Evolutionary conservation across 2,888 invertebrate species (phyloP), one percentile per base, ranked within the genome.

Genomic region (Halocaridina rubra): DNA sequence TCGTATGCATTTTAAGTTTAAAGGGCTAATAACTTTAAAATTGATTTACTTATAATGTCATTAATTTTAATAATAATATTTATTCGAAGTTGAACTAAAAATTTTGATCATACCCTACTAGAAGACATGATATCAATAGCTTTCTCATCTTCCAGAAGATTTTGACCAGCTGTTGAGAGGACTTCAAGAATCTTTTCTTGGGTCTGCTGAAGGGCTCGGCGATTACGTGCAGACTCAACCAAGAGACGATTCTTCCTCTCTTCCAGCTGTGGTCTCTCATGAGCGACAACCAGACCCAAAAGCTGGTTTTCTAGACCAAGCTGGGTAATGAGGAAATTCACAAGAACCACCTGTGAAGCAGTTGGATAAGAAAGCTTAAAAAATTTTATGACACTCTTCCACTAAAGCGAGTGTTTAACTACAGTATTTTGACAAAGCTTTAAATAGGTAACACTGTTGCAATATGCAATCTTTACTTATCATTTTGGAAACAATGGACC

Each of bases 281-380:
- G 95, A 3, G 96, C 95, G 7, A 96, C 96, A 0, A 96, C 95
- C 93, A 94, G 95, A 61, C 95, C 96, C 85, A 98, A 92, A 57
- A 98, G 91, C 90, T 98, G 98, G 91, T 98, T 98, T 91, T 98
- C 97, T 81, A 96, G 92, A 7, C 96, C 96, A 67, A 94, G 94
- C 0, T 94, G 94, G 0, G 97, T 97, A 46, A 98, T 97, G 78
- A 97, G 95, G 90, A 98, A 98, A 91, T 98, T 98, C 7, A 98
- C 95, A 13, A 96, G 91, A 0, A 95, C 95, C 0, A 98, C 97
- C 91, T 98, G 96, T n/a, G n/a, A n/a, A n/a, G n/a, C n/a, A n/a
- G n/a, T n/a, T n/a, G n/a, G n/a, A n/a, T n/a, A n/a, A n/a, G n/a
- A n/a, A n/a, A n/a, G n/a, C n/a, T n/a, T n/a, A n/a, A n/a, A n/a